Conservation (phyloP, 2,797 vertebrate species). For the Fistularia tabacaria region DNA sequence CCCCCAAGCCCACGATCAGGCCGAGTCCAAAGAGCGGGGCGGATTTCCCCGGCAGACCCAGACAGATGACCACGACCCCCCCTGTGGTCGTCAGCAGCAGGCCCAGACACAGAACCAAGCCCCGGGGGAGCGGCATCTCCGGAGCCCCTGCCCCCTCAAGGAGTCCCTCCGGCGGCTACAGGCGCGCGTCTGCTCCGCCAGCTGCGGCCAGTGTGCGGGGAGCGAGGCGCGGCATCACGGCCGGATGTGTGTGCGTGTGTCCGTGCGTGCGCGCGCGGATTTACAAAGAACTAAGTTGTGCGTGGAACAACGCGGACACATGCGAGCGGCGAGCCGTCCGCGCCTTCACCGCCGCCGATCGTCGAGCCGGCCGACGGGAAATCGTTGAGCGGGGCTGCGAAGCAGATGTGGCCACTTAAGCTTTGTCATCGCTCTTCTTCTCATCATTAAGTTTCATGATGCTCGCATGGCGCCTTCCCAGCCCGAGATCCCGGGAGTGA, state of each 20-base stretch:
- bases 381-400: slow-evolving; percentile 16
- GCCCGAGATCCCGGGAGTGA: background rate
- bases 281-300: no score
- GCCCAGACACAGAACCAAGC: slow-evolving; percentile 64
- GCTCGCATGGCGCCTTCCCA: slow-evolving; percentile 1
- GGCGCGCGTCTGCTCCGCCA: slow-evolving; percentile 13
- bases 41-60: slow-evolving; percentile 13
- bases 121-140: slow-evolving; percentile 60
- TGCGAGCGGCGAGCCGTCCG: no score
- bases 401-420: slow-evolving; percentile 7
- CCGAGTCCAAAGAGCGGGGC: slow-evolving; percentile 34
- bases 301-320: no score
- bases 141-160: slow-evolving; percentile 1
- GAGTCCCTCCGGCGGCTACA: slow-evolving; percentile 8
- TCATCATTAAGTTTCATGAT: slow-evolving; percentile 22
- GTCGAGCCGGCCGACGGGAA: background rate
- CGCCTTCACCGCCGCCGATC: no score
- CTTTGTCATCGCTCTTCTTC: slow-evolving; percentile 25
- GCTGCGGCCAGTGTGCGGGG: background rate
- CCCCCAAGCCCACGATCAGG: slow-evolving; percentile 54
- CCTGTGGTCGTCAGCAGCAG: slow-evolving; percentile 64
- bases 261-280: no score
- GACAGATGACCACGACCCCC: slow-evolving; percentile 42
- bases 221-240: slow-evolving; percentile 4
- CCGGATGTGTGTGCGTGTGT: no score